These are phyloP conservation scores for Dendrocincla fuliginosa DNA, from an alignment of 2,797 vertebrate species.

Conservation along the genomic window DNA sequence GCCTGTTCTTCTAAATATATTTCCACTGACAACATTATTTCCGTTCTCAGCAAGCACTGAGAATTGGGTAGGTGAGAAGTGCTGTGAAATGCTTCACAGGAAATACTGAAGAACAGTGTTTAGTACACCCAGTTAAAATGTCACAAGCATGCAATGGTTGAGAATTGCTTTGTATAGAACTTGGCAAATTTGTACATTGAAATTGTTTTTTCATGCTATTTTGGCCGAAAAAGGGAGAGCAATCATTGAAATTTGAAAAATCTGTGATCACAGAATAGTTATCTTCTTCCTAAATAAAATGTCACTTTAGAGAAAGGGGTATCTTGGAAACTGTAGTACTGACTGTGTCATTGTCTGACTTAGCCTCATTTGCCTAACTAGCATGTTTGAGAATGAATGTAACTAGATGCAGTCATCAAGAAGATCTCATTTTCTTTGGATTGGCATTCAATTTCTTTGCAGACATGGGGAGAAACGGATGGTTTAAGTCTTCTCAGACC, in stretches of 20 bases:
- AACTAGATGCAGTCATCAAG: not conserved
- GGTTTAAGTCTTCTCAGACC: not conserved
- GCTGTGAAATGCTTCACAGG: not conserved
- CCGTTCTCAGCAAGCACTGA: not conserved
- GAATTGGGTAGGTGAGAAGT: not conserved
- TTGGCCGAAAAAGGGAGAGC: not conserved
- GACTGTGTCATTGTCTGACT: not conserved
- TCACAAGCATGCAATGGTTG: not conserved
- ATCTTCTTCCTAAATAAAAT: not conserved
- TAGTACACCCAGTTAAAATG: not conserved
- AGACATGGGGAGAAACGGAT: not conserved
- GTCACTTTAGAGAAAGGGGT: not conserved
- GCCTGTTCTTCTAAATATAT: not conserved
- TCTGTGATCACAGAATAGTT: not conserved
- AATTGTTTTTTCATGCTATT: not conserved
- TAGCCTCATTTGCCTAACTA: not conserved
- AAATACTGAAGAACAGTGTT: not conserved
- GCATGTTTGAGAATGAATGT: not conserved
- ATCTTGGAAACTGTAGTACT: not conserved
- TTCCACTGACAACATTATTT: not conserved
- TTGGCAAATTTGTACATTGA: not conserved
- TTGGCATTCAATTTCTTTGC: not conserved
- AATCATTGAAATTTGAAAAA: not conserved
- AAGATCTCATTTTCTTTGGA: not conserved
- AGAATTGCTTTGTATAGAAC: not conserved